Conservation (phyloP, 30 jellyfish, hydroid and myxozoan species). For the Aurelia coerulea region DNA sequence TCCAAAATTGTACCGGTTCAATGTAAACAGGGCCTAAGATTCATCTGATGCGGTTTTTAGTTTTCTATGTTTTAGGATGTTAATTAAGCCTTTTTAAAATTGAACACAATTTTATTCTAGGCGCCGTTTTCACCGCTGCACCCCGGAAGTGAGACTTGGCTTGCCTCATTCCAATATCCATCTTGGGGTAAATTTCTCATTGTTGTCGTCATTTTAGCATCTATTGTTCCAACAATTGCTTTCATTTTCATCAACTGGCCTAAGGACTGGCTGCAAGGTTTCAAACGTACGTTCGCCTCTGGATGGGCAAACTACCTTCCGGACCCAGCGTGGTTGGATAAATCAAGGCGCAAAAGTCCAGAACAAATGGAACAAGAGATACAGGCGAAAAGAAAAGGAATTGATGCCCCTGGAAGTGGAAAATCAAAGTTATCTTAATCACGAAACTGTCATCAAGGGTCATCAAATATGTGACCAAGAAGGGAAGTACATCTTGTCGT, state of each 20-base stretch:
- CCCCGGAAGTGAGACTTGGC: conserved; percentile 83
- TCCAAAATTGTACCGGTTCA: too few species aligned
- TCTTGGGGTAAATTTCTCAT: conserved; percentile 88
- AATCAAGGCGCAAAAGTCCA: conserved; percentile 76
- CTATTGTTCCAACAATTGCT: conserved; percentile 76
- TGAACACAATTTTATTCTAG: conserved; percentile 23
- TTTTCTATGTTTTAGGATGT: too few species aligned
- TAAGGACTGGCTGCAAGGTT: conserved; percentile 67
- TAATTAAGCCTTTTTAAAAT: too few species aligned
- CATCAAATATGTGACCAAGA: too few species aligned
- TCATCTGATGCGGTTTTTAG: too few species aligned
- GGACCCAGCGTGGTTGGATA: conserved; percentile 85
- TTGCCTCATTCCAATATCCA: conserved; percentile 71
- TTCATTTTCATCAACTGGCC: conserved; percentile 86
- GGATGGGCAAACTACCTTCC: conserved; percentile 80
- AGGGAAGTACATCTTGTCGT: too few species aligned
- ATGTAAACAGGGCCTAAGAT: too few species aligned
- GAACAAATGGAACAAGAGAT: conserved; percentile 74
- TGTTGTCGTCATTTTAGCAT: conserved; percentile 54
- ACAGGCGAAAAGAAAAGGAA: conserved; percentile 27
- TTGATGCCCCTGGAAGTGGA: conserved; percentile 21
- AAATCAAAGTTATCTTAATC: conserved; percentile 43
- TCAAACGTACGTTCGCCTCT: conserved; percentile 68
- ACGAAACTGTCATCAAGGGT: neutral
- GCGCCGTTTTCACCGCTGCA: conserved; percentile 82